Evolutionary conservation across 2,888 invertebrate species (phyloP).

Genomic region (Apotomis betuletana): DNA sequence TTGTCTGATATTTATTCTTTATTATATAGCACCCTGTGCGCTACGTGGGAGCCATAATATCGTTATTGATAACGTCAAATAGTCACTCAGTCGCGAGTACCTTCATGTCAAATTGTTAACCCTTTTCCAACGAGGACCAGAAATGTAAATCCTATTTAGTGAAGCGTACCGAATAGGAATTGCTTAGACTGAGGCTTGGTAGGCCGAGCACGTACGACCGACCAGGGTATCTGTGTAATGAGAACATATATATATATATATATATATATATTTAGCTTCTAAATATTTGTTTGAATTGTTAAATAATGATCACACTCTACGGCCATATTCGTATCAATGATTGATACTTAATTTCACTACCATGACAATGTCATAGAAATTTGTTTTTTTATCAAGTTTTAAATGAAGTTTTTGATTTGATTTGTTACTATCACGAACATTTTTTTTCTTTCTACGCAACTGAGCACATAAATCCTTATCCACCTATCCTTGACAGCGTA

Average conservation of each 20-base stretch:
- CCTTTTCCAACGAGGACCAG: constrained; percentile 28
- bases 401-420: no score
- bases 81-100: neutral
- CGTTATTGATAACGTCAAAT: neutral
- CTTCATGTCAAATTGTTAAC: constrained; percentile 30
- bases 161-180: constrained; percentile 37
- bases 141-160: constrained; percentile 40
- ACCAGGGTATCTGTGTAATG: constrained; percentile 32
- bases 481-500: constrained; percentile 17
- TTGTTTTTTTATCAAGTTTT: no score
- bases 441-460: no score
- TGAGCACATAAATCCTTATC: no score
- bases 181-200: constrained; percentile 13
- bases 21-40: no score
- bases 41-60: no score
- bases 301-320: no score
- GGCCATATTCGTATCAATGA: no score
- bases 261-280: constrained; percentile 21
- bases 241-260: constrained; percentile 21
- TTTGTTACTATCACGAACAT: no score
- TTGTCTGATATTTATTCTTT: no score
- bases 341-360: no score
- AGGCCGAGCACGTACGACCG: constrained; percentile 25
- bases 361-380: no score
- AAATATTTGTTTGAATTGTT: neutral